Percentiles rank a stretch among this genome's conserved stretches.
Conservation (phyloP, 1,140 invertebrate species). For the Brachionus paranguensis region DNA sequence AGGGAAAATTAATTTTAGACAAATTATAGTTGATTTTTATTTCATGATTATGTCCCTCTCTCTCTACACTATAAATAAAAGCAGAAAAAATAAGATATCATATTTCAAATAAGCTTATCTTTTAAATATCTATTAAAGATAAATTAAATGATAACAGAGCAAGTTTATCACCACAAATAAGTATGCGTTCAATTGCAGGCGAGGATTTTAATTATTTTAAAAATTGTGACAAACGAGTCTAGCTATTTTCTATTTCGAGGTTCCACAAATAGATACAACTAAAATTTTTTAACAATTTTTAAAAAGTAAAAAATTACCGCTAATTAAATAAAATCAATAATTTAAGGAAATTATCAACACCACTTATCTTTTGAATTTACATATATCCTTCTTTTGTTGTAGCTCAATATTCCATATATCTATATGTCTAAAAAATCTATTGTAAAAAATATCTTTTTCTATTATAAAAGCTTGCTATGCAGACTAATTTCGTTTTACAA, state of each 20-base stretch:
- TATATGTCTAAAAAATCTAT: background rate
- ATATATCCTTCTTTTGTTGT: background rate
- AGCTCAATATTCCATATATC: background rate
- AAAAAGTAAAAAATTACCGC: conserved; percentile 16
- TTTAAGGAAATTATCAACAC: conserved; percentile 34
- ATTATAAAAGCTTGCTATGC: background rate
- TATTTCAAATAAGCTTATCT: conserved; percentile 32
- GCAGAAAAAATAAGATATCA: conserved; percentile 22
- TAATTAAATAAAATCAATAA: conserved; percentile 34
- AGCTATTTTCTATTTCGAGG: background rate
- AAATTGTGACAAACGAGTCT: background rate
- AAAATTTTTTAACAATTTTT: conserved; percentile 1
- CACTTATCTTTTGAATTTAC: conserved; percentile 8
- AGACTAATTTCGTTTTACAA: background rate
- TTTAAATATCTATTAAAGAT: conserved; percentile 22
- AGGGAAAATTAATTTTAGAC: conserved; percentile 9
- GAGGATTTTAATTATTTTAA: background rate
- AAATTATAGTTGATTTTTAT: conserved; percentile 21
- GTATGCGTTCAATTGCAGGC: background rate
- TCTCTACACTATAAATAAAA: background rate
- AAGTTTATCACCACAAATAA: background rate
- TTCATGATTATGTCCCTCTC: conserved; percentile 19
- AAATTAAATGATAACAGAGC: conserved; percentile 8
- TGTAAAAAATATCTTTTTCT: background rate
- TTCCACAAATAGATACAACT: background rate